Conservation (phyloP, 2,797 vertebrate species). For the Eutrigla gurnardus region DNA sequence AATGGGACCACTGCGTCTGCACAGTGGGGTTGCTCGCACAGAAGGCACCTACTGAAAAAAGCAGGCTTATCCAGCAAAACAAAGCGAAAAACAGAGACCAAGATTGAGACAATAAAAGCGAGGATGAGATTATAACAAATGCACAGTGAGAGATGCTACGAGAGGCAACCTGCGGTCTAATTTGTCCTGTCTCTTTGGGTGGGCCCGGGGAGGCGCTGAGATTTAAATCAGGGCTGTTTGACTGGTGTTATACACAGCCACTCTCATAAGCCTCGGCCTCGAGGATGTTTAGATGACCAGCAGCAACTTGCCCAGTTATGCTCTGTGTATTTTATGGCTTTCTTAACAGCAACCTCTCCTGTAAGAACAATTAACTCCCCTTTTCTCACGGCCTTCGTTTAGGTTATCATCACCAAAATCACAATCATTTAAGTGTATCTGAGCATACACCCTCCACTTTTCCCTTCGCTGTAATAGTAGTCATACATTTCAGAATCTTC, state of each 20-base stretch:
- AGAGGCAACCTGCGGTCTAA: slow-evolving; percentile 39
- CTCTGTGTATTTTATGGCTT: slow-evolving; percentile 61
- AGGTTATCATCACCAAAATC: slow-evolving; percentile 38
- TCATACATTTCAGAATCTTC: background rate
- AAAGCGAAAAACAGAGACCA: background rate
- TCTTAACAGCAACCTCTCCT: slow-evolving; percentile 54
- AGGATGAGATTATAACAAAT: slow-evolving; percentile 34
- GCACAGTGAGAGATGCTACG: slow-evolving; percentile 42
- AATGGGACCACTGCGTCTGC: background rate
- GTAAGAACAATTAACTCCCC: slow-evolving; percentile 21
- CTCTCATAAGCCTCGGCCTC: slow-evolving; percentile 55
- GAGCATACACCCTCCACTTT: no score
- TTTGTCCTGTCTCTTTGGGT: slow-evolving; percentile 75
- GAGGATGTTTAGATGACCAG: slow-evolving; percentile 76
- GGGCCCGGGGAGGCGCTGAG: slow-evolving; percentile 67
- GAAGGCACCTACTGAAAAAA: background rate
- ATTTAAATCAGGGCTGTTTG: slow-evolving; percentile 77
- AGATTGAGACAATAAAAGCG: slow-evolving; percentile 16
- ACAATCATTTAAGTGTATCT: background rate
- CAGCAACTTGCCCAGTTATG: slow-evolving; percentile 60
- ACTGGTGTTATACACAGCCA: slow-evolving; percentile 74
- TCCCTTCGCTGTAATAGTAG: no score
- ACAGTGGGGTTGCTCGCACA: background rate
- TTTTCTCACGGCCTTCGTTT: slow-evolving; percentile 14
- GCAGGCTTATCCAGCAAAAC: background rate